Base-by-base conservation (phyloP, 2,888 invertebrate species). In the Thelaira solivaga region DNA sequence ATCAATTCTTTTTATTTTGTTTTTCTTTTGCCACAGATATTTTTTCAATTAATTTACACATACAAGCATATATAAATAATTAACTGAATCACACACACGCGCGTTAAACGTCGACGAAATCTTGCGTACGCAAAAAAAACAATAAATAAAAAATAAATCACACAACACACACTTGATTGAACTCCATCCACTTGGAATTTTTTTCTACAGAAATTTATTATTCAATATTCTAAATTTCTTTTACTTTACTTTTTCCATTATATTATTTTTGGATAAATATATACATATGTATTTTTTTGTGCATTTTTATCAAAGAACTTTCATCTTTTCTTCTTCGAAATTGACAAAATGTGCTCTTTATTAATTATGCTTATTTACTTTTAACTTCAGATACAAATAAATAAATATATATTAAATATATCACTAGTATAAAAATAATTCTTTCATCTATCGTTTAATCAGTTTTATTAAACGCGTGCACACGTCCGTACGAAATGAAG, bases 121-220 rank as follows among this genome's bases (percentile, higher is more conserved):
- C 74, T 75, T 31, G 13, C 67, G 61, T 45, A 22, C 8, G 39
- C 31, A 57, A 34, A 4, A 51, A 53, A 39, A 57, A 57, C 47
- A 73, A 22, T 47, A 62, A 68, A 53, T 22, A 57, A 47, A 65
- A 67, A 62, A 45, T 67, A 68, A 67, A 73, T 78, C 69, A 64
- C 68, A 69, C 68, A 64, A 51, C 69, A 64, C 39, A 64, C 26
- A 69, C n/a, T 51, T 39, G 18, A 55, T 34, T 43, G 45, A 64
- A 78, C 69, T 74, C 74, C 51, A 78, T 68, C 69, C 57, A 74
- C 39, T 78, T 74, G 68, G 59, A 78, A 72, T 68, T 78, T 69
- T 76, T 76, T 57, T 20, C 39, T 31, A 18, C 29, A 16, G 36
- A 45, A 43, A n/a, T 36, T 47, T 39, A 55, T 53, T 65, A 22